phyloP scores from a whole-genome alignment of 2,888 invertebrate species.

The Nemotelus nigrinus region DNA sequence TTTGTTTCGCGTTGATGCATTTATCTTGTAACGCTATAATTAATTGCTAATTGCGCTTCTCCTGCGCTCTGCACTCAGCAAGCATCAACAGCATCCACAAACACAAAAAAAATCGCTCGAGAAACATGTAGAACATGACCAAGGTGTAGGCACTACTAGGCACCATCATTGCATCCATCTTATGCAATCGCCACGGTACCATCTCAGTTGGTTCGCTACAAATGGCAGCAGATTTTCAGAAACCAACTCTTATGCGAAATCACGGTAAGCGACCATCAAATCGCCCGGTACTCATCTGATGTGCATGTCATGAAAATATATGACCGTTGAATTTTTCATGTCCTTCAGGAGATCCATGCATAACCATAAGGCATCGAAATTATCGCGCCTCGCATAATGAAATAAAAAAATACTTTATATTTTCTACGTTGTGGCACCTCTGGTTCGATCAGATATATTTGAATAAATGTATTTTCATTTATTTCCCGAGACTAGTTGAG shows the following conservation, averaged over 20 bases:
- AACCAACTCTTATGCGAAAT: no score
- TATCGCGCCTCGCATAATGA: slow-evolving; percentile 7
- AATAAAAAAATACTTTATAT: slow-evolving; percentile 15
- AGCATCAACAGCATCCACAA: slow-evolving; percentile 10
- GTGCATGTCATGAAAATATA: slow-evolving; percentile 25
- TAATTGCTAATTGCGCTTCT: slow-evolving; percentile 43
- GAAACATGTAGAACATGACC: slow-evolving; percentile 27
- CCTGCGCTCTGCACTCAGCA: slow-evolving; percentile 15
- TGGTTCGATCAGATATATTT: slow-evolving; percentile 31
- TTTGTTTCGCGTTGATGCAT: slow-evolving; percentile 39
- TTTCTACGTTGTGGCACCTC: slow-evolving; percentile 20
- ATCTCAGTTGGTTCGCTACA: background rate
- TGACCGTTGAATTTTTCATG: slow-evolving; percentile 32
- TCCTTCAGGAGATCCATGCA: slow-evolving; percentile 6
- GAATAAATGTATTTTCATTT: slow-evolving; percentile 38
- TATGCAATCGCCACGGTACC: slow-evolving; percentile 31
- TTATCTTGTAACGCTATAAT: slow-evolving; percentile 42
- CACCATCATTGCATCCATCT: slow-evolving; percentile 32
- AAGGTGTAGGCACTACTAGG: slow-evolving; percentile 27
- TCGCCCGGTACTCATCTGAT: slow-evolving; percentile 15
- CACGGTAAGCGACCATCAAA: background rate
- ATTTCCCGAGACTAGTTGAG: background rate
- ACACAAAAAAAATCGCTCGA: background rate
- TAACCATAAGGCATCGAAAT: background rate
- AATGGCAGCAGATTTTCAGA: no score